These are phyloP conservation scores for Lamellibrachia satsuma DNA, from an alignment of 2,888 invertebrate genomes.

Conservation along the genomic window DNA sequence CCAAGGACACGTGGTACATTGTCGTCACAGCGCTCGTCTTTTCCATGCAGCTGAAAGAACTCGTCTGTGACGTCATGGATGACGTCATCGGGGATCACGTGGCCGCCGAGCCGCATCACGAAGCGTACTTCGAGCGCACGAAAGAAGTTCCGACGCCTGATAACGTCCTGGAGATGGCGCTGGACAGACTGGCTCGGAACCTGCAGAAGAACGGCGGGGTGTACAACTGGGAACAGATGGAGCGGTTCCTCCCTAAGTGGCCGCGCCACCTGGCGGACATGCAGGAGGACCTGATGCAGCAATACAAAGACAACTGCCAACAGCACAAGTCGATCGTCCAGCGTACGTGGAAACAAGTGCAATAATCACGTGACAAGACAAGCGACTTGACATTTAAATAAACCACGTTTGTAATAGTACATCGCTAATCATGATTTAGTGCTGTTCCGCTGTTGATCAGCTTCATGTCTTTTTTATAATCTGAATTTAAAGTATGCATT, in stretches of 20 bases:
- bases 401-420: neutral
- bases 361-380: neutral
- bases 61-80: constrained; percentile 4
- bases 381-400: neutral
- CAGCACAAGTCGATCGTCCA: neutral
- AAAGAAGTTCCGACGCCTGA: neutral
- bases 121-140: neutral
- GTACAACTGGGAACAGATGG: constrained; percentile 22
- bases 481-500: neutral
- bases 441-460: neutral
- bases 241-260: constrained; percentile 19
- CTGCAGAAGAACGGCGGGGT: constrained; percentile 1
- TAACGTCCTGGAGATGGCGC: constrained; percentile 26
- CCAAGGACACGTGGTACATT: constrained; percentile 24
- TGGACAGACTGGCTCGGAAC: constrained; percentile 17
- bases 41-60: neutral
- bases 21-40: constrained; percentile 23
- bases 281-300: neutral
- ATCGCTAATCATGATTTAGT: neutral
- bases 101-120: constrained; percentile 22
- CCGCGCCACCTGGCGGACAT: constrained; percentile 20
- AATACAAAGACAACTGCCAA: constrained; percentile 2
- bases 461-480: neutral
- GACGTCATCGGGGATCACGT: constrained; percentile 10
- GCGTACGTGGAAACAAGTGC: neutral